Evolutionary conservation across 2,888 invertebrate species (phyloP).

Genomic region (Lochmaea crataegi): DNA sequence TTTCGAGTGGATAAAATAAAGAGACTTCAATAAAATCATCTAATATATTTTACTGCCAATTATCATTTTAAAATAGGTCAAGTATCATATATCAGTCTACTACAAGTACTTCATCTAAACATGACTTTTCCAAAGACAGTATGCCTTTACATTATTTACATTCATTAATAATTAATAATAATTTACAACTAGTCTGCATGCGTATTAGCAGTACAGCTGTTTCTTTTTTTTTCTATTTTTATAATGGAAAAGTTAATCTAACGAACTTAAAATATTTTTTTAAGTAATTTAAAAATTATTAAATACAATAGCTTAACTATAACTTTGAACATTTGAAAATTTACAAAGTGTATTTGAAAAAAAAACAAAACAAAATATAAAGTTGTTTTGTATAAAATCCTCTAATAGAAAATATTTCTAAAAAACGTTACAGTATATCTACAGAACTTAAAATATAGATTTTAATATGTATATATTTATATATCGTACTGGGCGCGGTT

Average conservation of each 20-base stretch:
- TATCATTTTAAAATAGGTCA: conserved; percentile 50
- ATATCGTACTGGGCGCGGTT: conserved; percentile 5
- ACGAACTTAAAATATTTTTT: conserved; percentile 19
- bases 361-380: neutral
- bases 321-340: neutral
- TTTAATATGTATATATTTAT: neutral
- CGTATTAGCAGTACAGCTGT: conserved; percentile 55
- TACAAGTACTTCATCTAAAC: conserved; percentile 60
- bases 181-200: conserved; percentile 59
- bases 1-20: neutral
- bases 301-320: neutral
- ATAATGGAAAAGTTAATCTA: conserved; percentile 4
- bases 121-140: conserved; percentile 61
- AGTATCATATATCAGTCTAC: conserved; percentile 63
- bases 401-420: conserved; percentile 11
- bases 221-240: conserved; percentile 5
- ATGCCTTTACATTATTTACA: conserved; percentile 68
- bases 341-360: neutral
- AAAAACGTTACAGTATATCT: conserved; percentile 6
- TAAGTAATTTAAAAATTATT: neutral
- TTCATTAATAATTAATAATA: conserved; percentile 58
- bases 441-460: conserved; percentile 1
- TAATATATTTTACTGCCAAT: conserved; percentile 12
- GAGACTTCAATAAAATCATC: neutral
- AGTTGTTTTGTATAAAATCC: neutral